Conservation (phyloP, 2,113 vertebrate species). For the Alectura lathami region DNA sequence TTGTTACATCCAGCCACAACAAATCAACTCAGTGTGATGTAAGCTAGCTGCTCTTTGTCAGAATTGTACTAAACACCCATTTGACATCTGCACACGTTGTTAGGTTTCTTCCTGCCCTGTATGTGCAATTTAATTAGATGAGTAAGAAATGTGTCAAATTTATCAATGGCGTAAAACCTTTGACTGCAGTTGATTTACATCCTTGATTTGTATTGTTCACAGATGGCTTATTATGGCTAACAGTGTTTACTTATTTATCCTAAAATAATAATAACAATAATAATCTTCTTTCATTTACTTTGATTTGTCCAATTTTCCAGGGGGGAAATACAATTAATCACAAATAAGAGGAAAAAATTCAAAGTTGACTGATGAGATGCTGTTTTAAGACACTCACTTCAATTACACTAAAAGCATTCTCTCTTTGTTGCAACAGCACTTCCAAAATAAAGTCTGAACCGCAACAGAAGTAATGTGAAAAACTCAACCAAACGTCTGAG, state of each 20-base stretch:
- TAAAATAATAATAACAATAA: neutral
- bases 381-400: conserved; percentile 62
- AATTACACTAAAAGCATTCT: conserved; percentile 79
- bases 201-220: neutral
- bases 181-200: conserved; percentile 5
- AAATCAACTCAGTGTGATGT: conserved; percentile 10
- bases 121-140: conserved; percentile 44
- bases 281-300: conserved; percentile 35
- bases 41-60: conserved; percentile 29
- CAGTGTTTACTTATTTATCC: neutral
- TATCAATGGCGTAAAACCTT: conserved; percentile 25
- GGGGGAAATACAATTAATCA: conserved; percentile 65
- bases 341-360: conserved; percentile 45
- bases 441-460: neutral
- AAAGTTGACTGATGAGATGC: conserved; percentile 69
- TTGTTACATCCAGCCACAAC: conserved; percentile 11
- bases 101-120: neutral
- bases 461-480: neutral
- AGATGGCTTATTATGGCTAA: neutral
- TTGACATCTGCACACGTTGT: neutral
- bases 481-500: neutral
- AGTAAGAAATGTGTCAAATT: conserved; percentile 43
- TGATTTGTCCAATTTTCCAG: conserved; percentile 61
- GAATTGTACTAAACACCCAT: conserved; percentile 3
- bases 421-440: neutral